Base-by-base conservation (phyloP, 2,797 vertebrate genomes). In the Tiaroga cobitis region DNA sequence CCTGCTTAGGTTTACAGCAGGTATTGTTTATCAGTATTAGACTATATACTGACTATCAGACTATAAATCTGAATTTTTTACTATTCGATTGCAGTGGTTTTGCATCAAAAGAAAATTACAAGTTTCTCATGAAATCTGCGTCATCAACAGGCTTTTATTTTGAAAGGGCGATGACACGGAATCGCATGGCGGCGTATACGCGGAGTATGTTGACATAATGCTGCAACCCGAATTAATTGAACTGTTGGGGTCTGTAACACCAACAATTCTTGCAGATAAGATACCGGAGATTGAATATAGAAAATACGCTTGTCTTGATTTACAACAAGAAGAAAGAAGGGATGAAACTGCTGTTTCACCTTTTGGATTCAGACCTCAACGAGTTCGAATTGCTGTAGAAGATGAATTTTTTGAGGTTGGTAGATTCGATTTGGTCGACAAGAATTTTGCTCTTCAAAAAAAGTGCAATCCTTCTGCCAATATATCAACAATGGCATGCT, bases 381-480 rank as follows among this genome's bases (percentile, higher is more conserved):
- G 89, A 68, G 54, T 95, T 41, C 92, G 80, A 21, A 87, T 96
- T 56, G 89, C 92, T 77, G 92, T 89, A 86, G 94, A 96, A 82
- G 93, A 96, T 83, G 90, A 94, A 56, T 88, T 93, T 7, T 96
- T 96, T 63, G 96, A 95, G 94, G 96, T 96, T 91, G 81, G 84
- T 78, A 9, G 2, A n/a, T 19, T 54, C 19, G 24, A 19, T 19
- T 83, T 61, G 59, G 41, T 32, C 8, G 49, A 32, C 21, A 59
- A 37, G 13, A 68, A n/a, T 67, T 16, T 69, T 86, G 21, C 69
- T 43, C 34, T 63, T 56, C 2, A 65, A 3, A 32, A 56, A 46
- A 54, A 29, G 1, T 46, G 1, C 0, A 46, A 46, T 34, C 8
- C 15, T 3, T 13, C 3, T 76, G 24, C 29, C 5, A 16, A 6